Base-by-base conservation (phyloP, 2,113 vertebrate genomes). In the Colossoma macropomum region DNA sequence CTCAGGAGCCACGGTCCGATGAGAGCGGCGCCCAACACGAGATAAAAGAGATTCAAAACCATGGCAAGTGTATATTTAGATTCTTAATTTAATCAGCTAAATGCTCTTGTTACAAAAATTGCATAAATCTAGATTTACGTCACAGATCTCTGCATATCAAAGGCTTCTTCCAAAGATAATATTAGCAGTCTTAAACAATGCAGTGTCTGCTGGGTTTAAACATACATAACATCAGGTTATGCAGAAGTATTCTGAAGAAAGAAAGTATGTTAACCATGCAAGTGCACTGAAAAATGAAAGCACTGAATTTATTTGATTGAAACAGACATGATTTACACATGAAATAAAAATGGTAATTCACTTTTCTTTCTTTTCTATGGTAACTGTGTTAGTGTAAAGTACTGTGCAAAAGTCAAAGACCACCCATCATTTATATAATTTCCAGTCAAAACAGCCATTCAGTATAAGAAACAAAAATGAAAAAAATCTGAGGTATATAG, bases 61-160 rank as follows among this genome's bases (percentile, higher is more conserved):
- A 84, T 87, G 81, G 80, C 75, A 48, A 86, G 32, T 74, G 74
- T 84, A 52, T 92, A 91, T 93, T 92, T 89, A 92, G 88, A 89
- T n/a, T 27, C 45, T 87, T 90, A 88, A 82, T 94, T 91, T 90
- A 91, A 91, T 91, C 86, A 88, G 75, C 91, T 86, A 90, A 88
- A 87, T 90, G 86, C 56, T 88, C 84, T 84, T 82, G 75, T 86
- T 68, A 75, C 63, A 84, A 85, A 75, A 70, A 81, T 6, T 32
- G 79, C 25, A 79, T 78, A 89, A 85, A 89, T 91, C 81, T 80
- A 84, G 84, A 87, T 87, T 62, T 68, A 83, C 85, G 75, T 92
- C 62, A 41, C 34, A 73, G 71, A 34, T 87, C 90, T 89, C n/a
- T 93, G 86, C 91, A 92, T 89, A 92, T 94, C 94, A 94, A 94